phyloP scores from a whole-genome alignment of 2,797 vertebrate genomes.

The Hemitrygon akajei region DNA sequence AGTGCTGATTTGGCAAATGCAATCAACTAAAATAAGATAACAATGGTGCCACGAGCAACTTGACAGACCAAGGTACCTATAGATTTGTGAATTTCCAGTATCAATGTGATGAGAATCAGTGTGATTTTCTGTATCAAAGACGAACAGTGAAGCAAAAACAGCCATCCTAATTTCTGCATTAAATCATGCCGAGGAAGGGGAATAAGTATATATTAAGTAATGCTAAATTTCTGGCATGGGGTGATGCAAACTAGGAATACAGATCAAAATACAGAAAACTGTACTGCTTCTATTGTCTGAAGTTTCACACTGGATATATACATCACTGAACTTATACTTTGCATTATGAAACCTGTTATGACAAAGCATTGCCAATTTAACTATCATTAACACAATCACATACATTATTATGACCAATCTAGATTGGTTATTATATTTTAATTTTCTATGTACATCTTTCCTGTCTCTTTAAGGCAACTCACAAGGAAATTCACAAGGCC shows the following conservation, averaged over 20 bases:
- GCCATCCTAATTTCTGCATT: background rate
- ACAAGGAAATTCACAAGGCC: background rate
- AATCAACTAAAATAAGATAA: background rate
- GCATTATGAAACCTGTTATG: background rate
- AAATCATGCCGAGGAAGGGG: background rate
- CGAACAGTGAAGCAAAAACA: background rate
- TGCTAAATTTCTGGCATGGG: background rate
- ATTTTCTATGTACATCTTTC: background rate
- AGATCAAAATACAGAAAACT: background rate
- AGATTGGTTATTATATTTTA: background rate
- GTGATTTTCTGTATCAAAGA: too few relatives aligned
- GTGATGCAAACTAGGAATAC: background rate
- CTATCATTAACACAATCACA: too few relatives aligned
- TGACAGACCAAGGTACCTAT: background rate
- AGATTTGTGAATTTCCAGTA: background rate
- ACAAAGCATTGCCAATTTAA: background rate
- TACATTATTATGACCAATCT: background rate
- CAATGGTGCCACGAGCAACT: background rate
- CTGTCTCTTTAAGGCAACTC: background rate
- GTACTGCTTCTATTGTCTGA: background rate
- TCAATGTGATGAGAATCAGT: too few relatives aligned
- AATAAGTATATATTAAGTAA: too few relatives aligned
- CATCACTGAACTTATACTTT: background rate
- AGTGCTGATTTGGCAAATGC: background rate
- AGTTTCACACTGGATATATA: background rate